Conservation (phyloP, 2,113 vertebrate genomes). For the Tauraco erythrolophus region DNA sequence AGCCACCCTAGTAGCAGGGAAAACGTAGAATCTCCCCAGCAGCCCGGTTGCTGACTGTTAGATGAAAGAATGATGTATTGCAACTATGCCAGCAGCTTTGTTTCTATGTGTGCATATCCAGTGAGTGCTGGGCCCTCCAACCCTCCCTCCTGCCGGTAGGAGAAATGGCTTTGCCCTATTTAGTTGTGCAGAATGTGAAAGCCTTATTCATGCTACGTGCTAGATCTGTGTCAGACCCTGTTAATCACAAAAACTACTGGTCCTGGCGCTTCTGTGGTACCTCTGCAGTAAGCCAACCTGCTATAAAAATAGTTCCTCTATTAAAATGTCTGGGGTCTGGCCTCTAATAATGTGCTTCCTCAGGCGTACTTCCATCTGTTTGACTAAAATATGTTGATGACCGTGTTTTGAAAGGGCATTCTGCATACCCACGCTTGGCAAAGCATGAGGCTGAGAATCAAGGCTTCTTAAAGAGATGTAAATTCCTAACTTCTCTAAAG, state of each 20-base stretch:
- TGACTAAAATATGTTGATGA: conserved; percentile 48
- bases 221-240: conserved; percentile 32
- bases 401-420: conserved; percentile 30
- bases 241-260: not conserved
- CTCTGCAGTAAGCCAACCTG: conserved; percentile 57
- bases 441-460: conserved; percentile 48
- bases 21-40: conserved; percentile 71
- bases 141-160: conserved; percentile 70
- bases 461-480: conserved; percentile 52
- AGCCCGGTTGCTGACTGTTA: conserved; percentile 66
- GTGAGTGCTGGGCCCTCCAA: conserved; percentile 75
- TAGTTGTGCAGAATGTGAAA: conserved; percentile 59
- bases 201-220: conserved; percentile 48
- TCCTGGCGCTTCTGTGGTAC: conserved; percentile 50
- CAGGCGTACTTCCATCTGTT: conserved; percentile 33
- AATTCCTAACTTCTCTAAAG: conserved; percentile 41
- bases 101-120: conserved; percentile 75
- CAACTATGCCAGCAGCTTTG: conserved; percentile 73
- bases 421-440: conserved; percentile 27
- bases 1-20: conserved; percentile 78
- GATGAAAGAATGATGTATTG: conserved; percentile 70
- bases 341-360: not conserved
- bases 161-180: conserved; percentile 72
- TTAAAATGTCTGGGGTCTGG: not conserved
- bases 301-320: not conserved